Percentiles rank a stretch among this genome's conserved stretches.
These are phyloP conservation scores for Monomorium pharaonis DNA, from an alignment of 1,140 invertebrate species.

Conservation along the genomic window DNA sequence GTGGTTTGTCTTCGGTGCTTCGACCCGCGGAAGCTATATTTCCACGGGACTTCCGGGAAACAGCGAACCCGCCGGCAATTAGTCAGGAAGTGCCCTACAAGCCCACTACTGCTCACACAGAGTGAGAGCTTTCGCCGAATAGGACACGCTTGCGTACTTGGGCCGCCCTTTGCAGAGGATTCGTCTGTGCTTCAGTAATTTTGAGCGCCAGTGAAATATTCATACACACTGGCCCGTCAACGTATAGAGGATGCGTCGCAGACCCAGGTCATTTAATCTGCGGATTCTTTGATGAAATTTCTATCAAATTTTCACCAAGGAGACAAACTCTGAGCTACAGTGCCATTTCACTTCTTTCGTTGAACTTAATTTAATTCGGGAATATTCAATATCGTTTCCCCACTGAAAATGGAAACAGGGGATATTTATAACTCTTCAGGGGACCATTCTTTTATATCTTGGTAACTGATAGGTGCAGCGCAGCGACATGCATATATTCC, in stretches of 20 bases:
- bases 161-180: constrained; percentile 38
- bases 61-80: constrained; percentile 72
- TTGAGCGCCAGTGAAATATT: constrained; percentile 44
- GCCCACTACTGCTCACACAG: constrained; percentile 62
- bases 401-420: neutral
- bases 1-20: constrained; percentile 69
- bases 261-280: constrained; percentile 2
- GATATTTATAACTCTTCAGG: neutral
- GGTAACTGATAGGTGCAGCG: neutral
- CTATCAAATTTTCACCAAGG: neutral
- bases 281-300: constrained; percentile 22
- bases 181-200: constrained; percentile 29
- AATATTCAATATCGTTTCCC: neutral
- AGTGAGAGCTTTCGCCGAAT: constrained; percentile 66
- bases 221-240: neutral
- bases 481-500: neutral
- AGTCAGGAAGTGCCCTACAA: constrained; percentile 77
- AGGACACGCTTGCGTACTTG: constrained; percentile 59
- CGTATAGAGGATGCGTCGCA: neutral
- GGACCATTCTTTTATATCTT: neutral
- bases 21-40: constrained; percentile 75
- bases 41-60: constrained; percentile 73
- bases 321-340: neutral
- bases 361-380: neutral
- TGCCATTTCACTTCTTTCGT: neutral